phyloP scores from a whole-genome alignment of 1,140 invertebrate species.

The Diploscapter pachys region DNA sequence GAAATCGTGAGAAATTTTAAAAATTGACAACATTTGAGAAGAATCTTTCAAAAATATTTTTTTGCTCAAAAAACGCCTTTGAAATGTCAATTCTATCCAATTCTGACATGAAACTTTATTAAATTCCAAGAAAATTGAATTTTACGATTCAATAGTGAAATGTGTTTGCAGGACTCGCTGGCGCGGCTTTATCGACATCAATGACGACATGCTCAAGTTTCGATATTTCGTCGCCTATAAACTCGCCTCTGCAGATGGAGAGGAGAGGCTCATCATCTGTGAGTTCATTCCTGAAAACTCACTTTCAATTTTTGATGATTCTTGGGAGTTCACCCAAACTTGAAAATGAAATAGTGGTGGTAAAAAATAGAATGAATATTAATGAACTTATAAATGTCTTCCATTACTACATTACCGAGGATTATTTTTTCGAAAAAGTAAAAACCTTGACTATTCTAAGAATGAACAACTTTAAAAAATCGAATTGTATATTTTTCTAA shows the following conservation, averaged over 20 bases:
- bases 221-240: conserved; percentile 58
- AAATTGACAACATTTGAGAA: neutral
- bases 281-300: neutral
- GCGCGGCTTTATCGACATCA: conserved; percentile 24
- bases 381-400: neutral
- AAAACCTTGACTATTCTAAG: neutral
- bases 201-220: conserved; percentile 49
- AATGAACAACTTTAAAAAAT: neutral
- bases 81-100: neutral
- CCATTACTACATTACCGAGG: neutral
- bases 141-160: no score
- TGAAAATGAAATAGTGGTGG: neutral
- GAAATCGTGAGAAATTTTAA: conserved; percentile 17
- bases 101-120: conserved; percentile 2
- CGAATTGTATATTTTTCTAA: neutral
- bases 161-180: conserved; percentile 22
- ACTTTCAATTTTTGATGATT: neutral
- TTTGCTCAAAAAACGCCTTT: neutral
- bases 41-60: neutral
- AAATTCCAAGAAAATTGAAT: no score
- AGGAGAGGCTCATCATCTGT: conserved; percentile 42
- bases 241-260: conserved; percentile 40
- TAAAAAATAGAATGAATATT: conserved; percentile 1
- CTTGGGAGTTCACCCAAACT: neutral
- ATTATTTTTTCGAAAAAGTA: conserved; percentile 1